phyloP scores from a whole-genome alignment of 2,888 invertebrate species.

The Gastrophysa polygoni region DNA sequence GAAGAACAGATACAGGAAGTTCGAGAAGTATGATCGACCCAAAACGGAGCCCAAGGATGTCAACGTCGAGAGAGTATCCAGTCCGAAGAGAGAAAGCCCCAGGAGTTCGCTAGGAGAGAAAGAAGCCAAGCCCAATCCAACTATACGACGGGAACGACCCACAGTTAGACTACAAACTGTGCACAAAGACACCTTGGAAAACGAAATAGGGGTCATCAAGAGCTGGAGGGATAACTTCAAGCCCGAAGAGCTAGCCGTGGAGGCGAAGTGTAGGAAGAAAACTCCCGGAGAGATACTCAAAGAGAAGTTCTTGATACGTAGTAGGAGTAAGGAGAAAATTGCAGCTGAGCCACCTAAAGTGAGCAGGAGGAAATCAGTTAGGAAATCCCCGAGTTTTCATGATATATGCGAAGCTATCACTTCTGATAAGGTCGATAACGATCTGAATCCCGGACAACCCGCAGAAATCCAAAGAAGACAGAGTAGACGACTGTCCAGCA shows the following conservation, averaged over 20 bases:
- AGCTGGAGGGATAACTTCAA: slow-evolving; percentile 69
- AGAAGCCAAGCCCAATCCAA: slow-evolving; percentile 47
- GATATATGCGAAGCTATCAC: slow-evolving; percentile 64
- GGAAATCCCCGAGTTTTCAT: slow-evolving; percentile 60
- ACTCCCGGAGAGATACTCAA: slow-evolving; percentile 71
- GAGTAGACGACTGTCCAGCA: slow-evolving; percentile 50
- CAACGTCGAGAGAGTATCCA: slow-evolving; percentile 18
- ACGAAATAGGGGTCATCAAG: slow-evolving; percentile 46
- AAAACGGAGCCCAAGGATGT: slow-evolving; percentile 21
- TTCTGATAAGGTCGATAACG: slow-evolving; percentile 61
- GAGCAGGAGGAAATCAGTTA: slow-evolving; percentile 33
- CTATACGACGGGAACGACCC: slow-evolving; percentile 74
- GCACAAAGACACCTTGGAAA: slow-evolving; percentile 49
- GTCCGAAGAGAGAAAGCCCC: slow-evolving; percentile 26
- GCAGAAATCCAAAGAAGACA: slow-evolving; percentile 55
- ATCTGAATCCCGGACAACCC: slow-evolving; percentile 62
- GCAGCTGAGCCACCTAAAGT: slow-evolving; percentile 43
- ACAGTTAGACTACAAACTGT: slow-evolving; percentile 77
- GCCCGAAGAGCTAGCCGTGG: slow-evolving; percentile 61
- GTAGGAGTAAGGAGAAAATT: slow-evolving; percentile 63
- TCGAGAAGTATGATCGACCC: slow-evolving; percentile 43
- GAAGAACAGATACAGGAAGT: slow-evolving; percentile 64
- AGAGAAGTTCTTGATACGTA: slow-evolving; percentile 75
- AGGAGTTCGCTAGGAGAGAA: slow-evolving; percentile 57
- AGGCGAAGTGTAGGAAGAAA: slow-evolving; percentile 57